A percentile compares a stretch with the other conserved stretches of the same genome.
Conservation (phyloP, 2,113 vertebrate genomes). For the Entosphenus tridentatus region DNA sequence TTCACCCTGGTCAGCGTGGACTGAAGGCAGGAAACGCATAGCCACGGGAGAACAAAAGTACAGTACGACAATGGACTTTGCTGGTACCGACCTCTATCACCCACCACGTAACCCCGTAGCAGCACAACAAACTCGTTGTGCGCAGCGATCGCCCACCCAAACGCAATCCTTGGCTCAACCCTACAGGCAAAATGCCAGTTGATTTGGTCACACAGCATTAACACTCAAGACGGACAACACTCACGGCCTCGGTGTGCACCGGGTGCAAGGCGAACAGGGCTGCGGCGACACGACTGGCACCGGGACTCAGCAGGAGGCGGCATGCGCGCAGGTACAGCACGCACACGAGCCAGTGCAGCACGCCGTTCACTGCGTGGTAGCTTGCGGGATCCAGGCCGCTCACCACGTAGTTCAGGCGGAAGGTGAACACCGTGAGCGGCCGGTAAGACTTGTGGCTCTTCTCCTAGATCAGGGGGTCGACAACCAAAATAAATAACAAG, state of each 20-base stretch:
- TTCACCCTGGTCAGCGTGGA: too few species aligned
- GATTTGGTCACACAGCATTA: too few species aligned
- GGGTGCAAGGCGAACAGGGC: slow-evolving; percentile 84
- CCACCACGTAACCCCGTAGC: too few species aligned
- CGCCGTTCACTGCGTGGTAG: slow-evolving; percentile 69
- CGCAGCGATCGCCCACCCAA: too few species aligned
- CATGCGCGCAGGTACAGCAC: slow-evolving; percentile 72
- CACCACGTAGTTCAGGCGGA: slow-evolving; percentile 79
- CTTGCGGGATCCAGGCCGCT: slow-evolving; percentile 62
- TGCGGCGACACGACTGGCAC: slow-evolving; percentile 45
- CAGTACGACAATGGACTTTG: too few species aligned
- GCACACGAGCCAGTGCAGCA: slow-evolving; percentile 55
- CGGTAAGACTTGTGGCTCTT: slow-evolving; percentile 92
- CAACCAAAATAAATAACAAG: neutral
- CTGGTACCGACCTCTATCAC: too few species aligned
- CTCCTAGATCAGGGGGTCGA: slow-evolving; percentile 31
- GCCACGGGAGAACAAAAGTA: too few species aligned
- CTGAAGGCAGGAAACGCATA: too few species aligned
- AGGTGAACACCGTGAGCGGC: slow-evolving; percentile 78
- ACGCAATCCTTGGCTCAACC: too few species aligned
- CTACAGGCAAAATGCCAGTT: too few species aligned
- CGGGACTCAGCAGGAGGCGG: slow-evolving; percentile 50
- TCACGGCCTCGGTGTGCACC: slow-evolving; percentile 83
- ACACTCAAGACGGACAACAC: slow-evolving; percentile 16
- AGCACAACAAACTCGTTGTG: too few species aligned